phyloP scores from a whole-genome alignment of 92 coral and sea anemone genomes.

The Siderastrea siderea region DNA sequence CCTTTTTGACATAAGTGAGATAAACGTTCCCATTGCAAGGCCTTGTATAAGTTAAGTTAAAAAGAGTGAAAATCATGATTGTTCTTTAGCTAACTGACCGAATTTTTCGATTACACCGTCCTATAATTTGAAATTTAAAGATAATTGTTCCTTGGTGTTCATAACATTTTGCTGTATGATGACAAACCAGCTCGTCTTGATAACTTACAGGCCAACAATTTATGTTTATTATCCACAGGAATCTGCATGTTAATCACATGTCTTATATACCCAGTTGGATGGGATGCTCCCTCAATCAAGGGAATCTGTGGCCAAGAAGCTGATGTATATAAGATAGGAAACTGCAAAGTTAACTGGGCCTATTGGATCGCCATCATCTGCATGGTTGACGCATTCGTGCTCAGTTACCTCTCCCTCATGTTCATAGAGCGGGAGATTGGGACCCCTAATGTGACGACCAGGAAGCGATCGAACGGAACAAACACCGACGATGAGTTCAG shows the following conservation, averaged over 20 bases:
- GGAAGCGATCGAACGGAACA: conserved; percentile 14
- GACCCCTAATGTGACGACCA: conserved; percentile 13
- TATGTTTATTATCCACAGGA: conserved; percentile 50
- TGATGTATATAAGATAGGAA: conserved; percentile 79
- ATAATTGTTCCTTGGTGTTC: background rate
- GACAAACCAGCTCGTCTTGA: too few species aligned
- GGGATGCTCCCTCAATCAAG: conserved; percentile 81
- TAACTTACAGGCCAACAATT: background rate
- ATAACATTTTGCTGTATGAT: background rate
- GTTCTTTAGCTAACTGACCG: too few species aligned
- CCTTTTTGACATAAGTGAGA: too few species aligned
- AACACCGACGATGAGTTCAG: conserved; percentile 11
- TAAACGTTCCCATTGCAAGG: too few species aligned
- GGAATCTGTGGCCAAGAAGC: conserved; percentile 88
- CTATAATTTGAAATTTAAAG: too few species aligned
- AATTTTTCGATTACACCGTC: too few species aligned
- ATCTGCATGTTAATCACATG: conserved; percentile 84
- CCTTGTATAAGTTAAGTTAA: too few species aligned
- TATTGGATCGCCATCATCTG: conserved; percentile 90
- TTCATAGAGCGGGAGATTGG: conserved; percentile 87
- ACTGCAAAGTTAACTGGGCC: conserved; percentile 94
- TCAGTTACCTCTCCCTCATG: conserved; percentile 82
- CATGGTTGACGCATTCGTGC: conserved; percentile 91
- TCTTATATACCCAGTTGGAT: conserved; percentile 91
- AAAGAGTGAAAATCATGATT: too few species aligned